Evolutionary conservation across 2,113 vertebrate species (phyloP).

Genomic region (Chaetops frenatus): DNA sequence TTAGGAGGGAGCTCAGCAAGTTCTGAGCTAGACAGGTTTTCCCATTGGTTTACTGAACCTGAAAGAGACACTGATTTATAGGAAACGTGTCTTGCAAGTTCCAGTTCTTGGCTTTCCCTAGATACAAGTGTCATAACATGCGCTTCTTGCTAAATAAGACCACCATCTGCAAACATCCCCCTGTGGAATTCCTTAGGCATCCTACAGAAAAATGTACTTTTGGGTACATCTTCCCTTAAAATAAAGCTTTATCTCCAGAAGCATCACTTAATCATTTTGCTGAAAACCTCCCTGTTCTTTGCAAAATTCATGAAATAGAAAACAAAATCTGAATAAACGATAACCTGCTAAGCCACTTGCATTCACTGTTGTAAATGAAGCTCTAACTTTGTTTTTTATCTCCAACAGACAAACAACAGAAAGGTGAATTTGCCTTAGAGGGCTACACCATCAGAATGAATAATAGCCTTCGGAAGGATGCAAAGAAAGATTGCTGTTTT

Average conservation of each 20-base stretch:
- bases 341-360: conserved; percentile 39
- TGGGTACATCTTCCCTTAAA: background rate
- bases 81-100: conserved; percentile 23
- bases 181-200: background rate
- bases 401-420: conserved; percentile 94
- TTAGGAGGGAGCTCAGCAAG: background rate
- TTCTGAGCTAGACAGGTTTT: conserved; percentile 25
- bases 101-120: conserved; percentile 51
- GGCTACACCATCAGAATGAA: conserved; percentile 91
- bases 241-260: conserved; percentile 21
- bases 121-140: conserved; percentile 21
- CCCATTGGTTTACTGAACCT: conserved; percentile 16
- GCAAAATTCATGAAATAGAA: conserved; percentile 44
- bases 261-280: conserved; percentile 11
- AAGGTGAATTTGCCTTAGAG: conserved; percentile 91
- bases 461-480: conserved; percentile 87
- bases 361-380: conserved; percentile 53
- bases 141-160: conserved; percentile 37
- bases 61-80: conserved; percentile 50
- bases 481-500: conserved; percentile 96
- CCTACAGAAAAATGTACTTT: conserved; percentile 12
- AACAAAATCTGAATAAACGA: conserved; percentile 59
- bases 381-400: conserved; percentile 68
- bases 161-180: conserved; percentile 21
- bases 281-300: conserved; percentile 18